Evolutionary conservation across 2,888 invertebrate species (phyloP).

Genomic region (Acheta domesticus): DNA sequence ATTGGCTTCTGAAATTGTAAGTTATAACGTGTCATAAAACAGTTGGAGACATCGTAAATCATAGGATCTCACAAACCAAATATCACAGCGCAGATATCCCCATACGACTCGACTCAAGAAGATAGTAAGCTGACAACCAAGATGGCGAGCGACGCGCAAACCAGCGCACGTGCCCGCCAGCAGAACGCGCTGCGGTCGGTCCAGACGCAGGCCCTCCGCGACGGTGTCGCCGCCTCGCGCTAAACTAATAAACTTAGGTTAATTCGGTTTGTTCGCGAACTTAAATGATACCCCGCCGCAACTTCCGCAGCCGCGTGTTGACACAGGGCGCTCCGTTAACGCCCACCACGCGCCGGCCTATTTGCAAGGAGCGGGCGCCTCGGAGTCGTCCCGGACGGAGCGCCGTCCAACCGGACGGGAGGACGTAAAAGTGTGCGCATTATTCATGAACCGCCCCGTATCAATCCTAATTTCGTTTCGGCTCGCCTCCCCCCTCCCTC

Average conservation of each 20-base stretch:
- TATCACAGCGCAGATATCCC: too few species aligned
- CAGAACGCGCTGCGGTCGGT: neutral
- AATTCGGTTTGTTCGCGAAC: constrained; percentile 10
- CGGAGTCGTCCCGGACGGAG: neutral
- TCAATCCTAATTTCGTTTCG: neutral
- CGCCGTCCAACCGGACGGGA: neutral
- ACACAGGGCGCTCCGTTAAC: neutral
- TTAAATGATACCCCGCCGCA: neutral
- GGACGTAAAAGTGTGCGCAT: neutral
- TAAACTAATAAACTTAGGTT: constrained; percentile 18
- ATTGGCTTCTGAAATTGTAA: too few species aligned
- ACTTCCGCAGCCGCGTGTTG: neutral
- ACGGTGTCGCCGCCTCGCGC: neutral
- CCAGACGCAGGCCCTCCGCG: neutral
- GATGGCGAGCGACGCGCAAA: too few species aligned
- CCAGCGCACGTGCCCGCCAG: neutral
- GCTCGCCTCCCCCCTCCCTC: neutral
- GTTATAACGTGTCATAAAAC: too few species aligned
- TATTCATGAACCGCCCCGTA: neutral
- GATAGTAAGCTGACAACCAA: too few species aligned
- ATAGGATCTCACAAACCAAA: too few species aligned
- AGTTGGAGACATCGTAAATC: too few species aligned
- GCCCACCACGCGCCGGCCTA: neutral
- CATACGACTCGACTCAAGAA: too few species aligned
- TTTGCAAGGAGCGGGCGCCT: neutral